Conservation (phyloP, 2,888 invertebrate genomes). For the Sinopyrophorus schimmeli region DNA sequence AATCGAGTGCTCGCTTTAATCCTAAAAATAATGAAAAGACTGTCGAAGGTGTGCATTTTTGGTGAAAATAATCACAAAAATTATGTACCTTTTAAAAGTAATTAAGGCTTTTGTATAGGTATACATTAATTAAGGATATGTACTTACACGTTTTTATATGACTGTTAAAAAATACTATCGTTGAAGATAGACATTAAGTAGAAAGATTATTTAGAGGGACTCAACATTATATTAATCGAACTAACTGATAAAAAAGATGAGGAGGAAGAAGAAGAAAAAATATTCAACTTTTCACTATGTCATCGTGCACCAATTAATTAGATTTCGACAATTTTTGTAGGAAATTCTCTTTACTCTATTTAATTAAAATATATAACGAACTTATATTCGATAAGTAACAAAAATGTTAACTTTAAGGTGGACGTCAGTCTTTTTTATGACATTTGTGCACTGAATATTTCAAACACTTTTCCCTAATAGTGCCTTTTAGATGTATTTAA, state of each 20-base stretch:
- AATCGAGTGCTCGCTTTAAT: conserved; percentile 11
- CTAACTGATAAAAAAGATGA: background rate
- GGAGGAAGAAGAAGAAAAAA: background rate
- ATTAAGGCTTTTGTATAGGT: conserved; percentile 22
- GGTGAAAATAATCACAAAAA: conserved; percentile 8
- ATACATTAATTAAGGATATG: conserved; percentile 14
- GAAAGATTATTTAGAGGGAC: conserved; percentile 19
- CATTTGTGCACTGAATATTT: conserved; percentile 26
- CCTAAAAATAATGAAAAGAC: conserved; percentile 16
- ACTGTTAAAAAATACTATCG: conserved; percentile 13
- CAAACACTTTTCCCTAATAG: conserved; percentile 34
- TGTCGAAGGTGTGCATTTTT: conserved; percentile 16
- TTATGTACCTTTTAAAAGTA: conserved; percentile 9
- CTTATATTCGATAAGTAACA: too few species aligned
- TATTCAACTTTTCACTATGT: conserved; percentile 1
- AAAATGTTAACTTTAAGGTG: conserved; percentile 13
- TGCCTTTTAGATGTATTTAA: conserved; percentile 35
- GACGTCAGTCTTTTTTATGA: conserved; percentile 14
- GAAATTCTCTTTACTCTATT: conserved; percentile 10
- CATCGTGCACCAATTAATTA: conserved; percentile 8
- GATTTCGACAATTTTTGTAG: conserved; percentile 15
- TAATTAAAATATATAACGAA: too few species aligned
- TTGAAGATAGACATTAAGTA: conserved; percentile 9
- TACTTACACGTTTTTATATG: conserved; percentile 20
- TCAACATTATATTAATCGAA: conserved; percentile 14